Evolutionary conservation across 2,888 invertebrate genomes (phyloP).

Genomic region (Xylocampa areola): DNA sequence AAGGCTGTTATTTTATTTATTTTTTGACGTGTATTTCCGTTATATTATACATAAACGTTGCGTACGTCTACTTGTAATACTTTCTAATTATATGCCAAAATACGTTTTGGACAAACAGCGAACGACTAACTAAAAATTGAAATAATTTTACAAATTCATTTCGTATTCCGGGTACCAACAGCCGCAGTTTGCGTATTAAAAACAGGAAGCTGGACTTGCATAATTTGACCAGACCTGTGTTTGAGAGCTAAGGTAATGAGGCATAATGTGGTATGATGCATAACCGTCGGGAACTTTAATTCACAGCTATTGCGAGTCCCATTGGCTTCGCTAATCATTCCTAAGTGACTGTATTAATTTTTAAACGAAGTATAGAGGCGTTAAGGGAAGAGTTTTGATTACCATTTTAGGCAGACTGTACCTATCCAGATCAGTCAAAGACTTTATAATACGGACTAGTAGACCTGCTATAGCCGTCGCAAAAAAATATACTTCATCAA

Average conservation of each 20-base stretch:
- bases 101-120: not conserved
- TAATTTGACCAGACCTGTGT: conserved; percentile 61
- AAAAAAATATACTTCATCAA: too few species aligned
- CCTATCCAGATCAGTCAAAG: too few species aligned
- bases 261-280: conserved; percentile 59
- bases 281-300: conserved; percentile 58
- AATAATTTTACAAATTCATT: conserved; percentile 23
- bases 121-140: conserved; percentile 15
- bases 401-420: not conserved
- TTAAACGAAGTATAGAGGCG: conserved; percentile 23
- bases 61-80: too few species aligned
- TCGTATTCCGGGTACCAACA: conserved; percentile 23
- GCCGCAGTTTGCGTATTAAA: conserved; percentile 39
- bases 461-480: too few species aligned
- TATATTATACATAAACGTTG: too few species aligned
- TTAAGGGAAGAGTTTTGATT: conserved; percentile 11
- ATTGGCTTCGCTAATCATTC: conserved; percentile 62
- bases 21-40: too few species aligned
- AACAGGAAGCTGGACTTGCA: conserved; percentile 64
- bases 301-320: conserved; percentile 61
- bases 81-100: too few species aligned
- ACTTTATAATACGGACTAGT: too few species aligned
- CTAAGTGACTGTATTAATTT: conserved; percentile 52
- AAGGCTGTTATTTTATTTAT: too few species aligned
- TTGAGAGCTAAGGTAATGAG: conserved; percentile 65